These are phyloP conservation scores for Ferrisia virgata DNA, from an alignment of 2,888 invertebrate species.

Conservation along the genomic window DNA sequence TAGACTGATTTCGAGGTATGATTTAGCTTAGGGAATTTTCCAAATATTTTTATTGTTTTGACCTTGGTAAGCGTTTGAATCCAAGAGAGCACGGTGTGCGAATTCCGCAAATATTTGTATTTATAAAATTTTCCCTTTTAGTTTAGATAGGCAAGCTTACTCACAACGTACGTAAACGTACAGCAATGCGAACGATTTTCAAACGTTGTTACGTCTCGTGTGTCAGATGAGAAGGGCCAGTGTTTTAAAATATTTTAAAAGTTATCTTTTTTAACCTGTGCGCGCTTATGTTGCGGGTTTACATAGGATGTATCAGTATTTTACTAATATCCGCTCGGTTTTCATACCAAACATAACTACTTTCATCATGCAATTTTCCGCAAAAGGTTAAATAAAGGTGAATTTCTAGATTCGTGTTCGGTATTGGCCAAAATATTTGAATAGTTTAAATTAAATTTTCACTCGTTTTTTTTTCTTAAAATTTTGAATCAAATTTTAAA, in stretches of 20 bases:
- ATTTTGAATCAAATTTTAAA: too few species aligned
- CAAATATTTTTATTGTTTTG: neutral
- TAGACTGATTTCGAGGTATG: neutral
- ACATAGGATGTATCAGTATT: neutral
- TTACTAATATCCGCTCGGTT: neutral
- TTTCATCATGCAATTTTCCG: neutral
- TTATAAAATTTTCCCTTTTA: neutral
- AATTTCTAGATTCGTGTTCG: too few species aligned
- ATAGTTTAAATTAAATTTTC: too few species aligned
- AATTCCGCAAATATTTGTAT: neutral
- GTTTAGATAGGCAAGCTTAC: neutral
- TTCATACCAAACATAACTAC: neutral
- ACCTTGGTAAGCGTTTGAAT: neutral
- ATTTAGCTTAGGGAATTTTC: neutral
- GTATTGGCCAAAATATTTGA: too few species aligned
- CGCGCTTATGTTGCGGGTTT: neutral
- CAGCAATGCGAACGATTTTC: neutral
- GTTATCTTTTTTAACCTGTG: neutral
- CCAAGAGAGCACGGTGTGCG: neutral
- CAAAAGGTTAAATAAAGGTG: neutral
- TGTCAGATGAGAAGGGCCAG: neutral
- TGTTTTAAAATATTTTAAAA: neutral
- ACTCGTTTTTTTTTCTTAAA: too few species aligned
- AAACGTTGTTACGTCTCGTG: neutral
- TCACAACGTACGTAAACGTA: neutral